phyloP scores from a whole-genome alignment of 2,888 invertebrate species.

The Torymus tubicola region DNA sequence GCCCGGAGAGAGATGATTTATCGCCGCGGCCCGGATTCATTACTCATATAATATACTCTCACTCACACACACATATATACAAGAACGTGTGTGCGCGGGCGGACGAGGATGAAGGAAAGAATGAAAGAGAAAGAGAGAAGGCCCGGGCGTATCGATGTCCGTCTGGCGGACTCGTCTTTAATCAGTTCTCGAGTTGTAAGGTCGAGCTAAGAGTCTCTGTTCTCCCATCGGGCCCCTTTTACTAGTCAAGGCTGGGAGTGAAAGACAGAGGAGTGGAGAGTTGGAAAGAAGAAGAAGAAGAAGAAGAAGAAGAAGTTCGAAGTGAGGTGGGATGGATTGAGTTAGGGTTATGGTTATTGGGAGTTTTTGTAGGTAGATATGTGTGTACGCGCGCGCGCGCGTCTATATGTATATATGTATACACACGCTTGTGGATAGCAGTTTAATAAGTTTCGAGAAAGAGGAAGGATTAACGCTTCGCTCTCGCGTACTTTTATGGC shows the following conservation, averaged over 20 bases:
- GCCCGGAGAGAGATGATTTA: slow-evolving; percentile 48
- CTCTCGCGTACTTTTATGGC: no score
- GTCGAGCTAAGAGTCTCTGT: not conserved
- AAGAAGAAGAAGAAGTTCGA: no score
- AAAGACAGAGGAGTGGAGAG: no score
- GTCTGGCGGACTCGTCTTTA: slow-evolving; percentile 13
- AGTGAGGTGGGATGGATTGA: not conserved
- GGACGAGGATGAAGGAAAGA: slow-evolving; percentile 30
- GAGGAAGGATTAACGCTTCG: no score
- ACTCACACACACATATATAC: not conserved
- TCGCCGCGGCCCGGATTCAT: slow-evolving; percentile 48
- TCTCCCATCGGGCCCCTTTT: not conserved
- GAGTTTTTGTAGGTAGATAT: no score
- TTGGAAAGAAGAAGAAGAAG: no score
- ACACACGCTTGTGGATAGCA: not conserved
- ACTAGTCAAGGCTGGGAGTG: slow-evolving; percentile 22
- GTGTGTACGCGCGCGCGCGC: not conserved
- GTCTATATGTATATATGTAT: no score
- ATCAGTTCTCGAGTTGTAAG: slow-evolving; percentile 26
- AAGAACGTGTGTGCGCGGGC: not conserved
- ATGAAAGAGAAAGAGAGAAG: slow-evolving; percentile 10
- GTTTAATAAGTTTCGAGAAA: no score
- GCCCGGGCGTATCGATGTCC: not conserved
- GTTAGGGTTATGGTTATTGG: not conserved
- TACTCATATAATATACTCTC: slow-evolving; percentile 33